These are phyloP conservation scores for Xanthorhoe designata DNA, from an alignment of 2,888 invertebrate species.

Conservation along the genomic window DNA sequence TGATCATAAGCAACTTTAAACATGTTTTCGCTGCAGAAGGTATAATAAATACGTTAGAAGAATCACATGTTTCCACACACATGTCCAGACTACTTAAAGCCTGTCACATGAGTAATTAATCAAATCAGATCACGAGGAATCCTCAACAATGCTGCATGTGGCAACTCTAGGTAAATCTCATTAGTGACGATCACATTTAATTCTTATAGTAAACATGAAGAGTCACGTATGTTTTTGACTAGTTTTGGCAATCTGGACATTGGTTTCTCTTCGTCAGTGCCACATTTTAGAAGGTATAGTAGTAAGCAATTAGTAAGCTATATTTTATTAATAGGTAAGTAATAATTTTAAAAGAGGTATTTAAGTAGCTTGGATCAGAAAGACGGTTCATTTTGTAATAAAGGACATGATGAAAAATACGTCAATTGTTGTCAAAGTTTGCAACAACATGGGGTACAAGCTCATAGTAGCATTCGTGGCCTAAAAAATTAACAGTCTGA, in stretches of 20 bases:
- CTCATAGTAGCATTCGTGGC: too few relatives aligned
- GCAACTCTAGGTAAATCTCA: conserved; percentile 64
- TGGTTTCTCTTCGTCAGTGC: not conserved
- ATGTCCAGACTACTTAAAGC: not conserved
- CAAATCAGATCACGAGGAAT: conserved; percentile 70
- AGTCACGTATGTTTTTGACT: not conserved
- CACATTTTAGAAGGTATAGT: not conserved
- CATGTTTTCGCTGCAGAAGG: not conserved
- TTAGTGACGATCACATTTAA: conserved; percentile 49
- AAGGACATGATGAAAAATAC: too few relatives aligned
- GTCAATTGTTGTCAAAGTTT: too few relatives aligned
- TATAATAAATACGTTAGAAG: not conserved
- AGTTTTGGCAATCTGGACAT: not conserved
- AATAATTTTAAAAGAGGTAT: too few relatives aligned
- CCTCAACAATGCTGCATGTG: conserved; percentile 63
- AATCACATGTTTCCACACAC: not conserved
- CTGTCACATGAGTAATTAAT: conserved; percentile 55
- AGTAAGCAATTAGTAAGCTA: not conserved
- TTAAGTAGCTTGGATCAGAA: too few relatives aligned
- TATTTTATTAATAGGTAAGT: not conserved
- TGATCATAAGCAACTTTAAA: not conserved
- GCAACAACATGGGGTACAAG: too few relatives aligned
- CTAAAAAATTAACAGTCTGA: too few relatives aligned
- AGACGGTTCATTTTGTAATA: too few relatives aligned
- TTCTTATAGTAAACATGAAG: conserved; percentile 21